Conservation (phyloP, 2,113 vertebrate species). For the Scalopus aquaticus region DNA sequence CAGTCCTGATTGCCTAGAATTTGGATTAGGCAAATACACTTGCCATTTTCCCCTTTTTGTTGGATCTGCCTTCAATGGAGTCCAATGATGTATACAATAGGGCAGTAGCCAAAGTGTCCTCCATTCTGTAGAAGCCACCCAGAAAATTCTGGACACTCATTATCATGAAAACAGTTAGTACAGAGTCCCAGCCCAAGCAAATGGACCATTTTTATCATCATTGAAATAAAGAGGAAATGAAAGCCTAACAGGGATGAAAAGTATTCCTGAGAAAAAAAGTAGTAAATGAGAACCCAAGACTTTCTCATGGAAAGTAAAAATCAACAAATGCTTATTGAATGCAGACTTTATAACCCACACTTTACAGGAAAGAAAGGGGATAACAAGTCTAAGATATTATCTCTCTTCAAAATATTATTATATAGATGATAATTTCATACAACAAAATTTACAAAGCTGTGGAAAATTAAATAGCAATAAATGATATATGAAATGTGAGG, state of each 20-base stretch:
- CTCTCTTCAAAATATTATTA: neutral
- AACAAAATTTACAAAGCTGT: constrained; percentile 7
- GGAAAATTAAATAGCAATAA: constrained; percentile 28
- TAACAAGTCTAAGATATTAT: neutral
- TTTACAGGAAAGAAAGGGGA: neutral
- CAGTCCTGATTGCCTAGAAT: constrained; percentile 23
- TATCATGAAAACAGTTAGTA: neutral
- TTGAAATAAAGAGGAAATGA: neutral
- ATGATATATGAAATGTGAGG: neutral
- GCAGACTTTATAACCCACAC: neutral
- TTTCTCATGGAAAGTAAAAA: neutral
- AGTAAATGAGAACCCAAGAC: neutral
- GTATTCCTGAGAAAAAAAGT: neutral
- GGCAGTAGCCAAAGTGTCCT: neutral
- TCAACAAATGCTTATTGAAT: neutral
- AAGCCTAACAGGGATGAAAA: neutral
- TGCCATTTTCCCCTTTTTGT: neutral
- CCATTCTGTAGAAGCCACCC: neutral
- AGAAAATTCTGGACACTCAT: neutral
- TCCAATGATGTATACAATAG: neutral
- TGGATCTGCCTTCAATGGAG: neutral
- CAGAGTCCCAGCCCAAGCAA: neutral
- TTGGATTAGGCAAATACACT: neutral
- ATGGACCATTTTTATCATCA: neutral
- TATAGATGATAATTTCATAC: neutral